Evolutionary conservation across 2,797 vertebrate species (phyloP), one percentile per base, ranked within the genome.

Genomic region (Hirundo rustica): DNA sequence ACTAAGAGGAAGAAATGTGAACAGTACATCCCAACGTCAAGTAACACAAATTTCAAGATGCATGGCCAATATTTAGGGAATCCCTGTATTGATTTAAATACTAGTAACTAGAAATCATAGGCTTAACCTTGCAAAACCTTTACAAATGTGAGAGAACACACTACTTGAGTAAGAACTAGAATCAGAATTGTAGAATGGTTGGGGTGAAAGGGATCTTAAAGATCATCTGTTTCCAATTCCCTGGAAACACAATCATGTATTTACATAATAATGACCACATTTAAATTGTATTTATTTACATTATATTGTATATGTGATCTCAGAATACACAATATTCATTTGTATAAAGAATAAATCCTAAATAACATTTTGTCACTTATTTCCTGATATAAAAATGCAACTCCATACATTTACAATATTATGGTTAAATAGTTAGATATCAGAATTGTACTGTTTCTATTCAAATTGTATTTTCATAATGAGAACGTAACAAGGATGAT

Each of bases 1-100:
- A 94, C 91, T 90, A 91, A 67, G 81, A 89, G 87, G 88, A 89
- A 92, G 67, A 92, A 92, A 86, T 65, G 42, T 47, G 86, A 92
- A 73, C 58, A 77, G 30, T 57, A 55, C 57, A 9, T 36, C 89
- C 16, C 65, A 83, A 44, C 58, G 67, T 81, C 78, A 92, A 93
- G 62, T 78, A 88, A 79, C 48, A 91, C 32, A 83, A 82, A 91
- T 87, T 91, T 76, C 76, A 58, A 70, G 55, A 93, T 60, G 66
- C 47, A n/a, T 2, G 6, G 73, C 71, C 4, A 10, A 57, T 82
- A 93, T 86, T 94, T 94, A 93, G 89, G 74, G 78, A 96, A 93
- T 71, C 29, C 32, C 34, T 85, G 6, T 54, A 95, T 30, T 81
- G 79, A 92, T 92, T 77, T 88, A 79, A 92, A 79, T 92, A 85